Conservation (phyloP, 2,797 vertebrate species). For the Megalops cyprinoides region DNA sequence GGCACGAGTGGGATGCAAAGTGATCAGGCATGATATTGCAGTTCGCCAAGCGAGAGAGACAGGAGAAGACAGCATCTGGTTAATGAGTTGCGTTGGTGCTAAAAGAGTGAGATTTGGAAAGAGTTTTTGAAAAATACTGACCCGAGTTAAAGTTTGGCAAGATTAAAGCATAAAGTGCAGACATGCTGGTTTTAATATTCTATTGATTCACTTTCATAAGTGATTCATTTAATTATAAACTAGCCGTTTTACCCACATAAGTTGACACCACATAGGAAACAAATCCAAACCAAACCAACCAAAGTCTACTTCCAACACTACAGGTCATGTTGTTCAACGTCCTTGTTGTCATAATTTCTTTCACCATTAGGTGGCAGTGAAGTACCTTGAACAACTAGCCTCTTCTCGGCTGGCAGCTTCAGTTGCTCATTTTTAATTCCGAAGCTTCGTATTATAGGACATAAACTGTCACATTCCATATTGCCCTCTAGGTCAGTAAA, state of each 20-base stretch:
- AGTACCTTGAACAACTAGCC: not conserved
- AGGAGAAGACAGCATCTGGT: not conserved
- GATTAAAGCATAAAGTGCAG: conserved; percentile 23
- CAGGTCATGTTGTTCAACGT: not conserved
- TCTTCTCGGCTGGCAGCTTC: not conserved
- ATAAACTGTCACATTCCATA: too few relatives aligned
- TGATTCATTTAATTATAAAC: not conserved
- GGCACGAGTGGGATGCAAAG: not conserved
- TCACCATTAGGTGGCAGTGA: conserved; percentile 62
- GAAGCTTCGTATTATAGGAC: too few relatives aligned
- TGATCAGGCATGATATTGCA: too few relatives aligned
- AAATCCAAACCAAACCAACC: not conserved
- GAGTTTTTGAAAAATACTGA: not conserved
- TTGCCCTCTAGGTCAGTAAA: too few relatives aligned
- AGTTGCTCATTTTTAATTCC: too few relatives aligned
- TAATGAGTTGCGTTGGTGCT: conserved; percentile 30
- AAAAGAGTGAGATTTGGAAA: not conserved
- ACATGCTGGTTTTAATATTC: not conserved
- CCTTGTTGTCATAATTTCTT: not conserved
- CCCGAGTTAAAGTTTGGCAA: not conserved
- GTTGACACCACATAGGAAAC: not conserved
- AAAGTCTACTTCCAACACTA: not conserved
- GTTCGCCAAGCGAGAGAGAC: not conserved
- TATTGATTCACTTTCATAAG: too few relatives aligned
- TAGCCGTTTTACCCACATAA: not conserved